Conservation (phyloP, 2,888 invertebrate species). For the Parapristionchus giblindavisi region DNA sequence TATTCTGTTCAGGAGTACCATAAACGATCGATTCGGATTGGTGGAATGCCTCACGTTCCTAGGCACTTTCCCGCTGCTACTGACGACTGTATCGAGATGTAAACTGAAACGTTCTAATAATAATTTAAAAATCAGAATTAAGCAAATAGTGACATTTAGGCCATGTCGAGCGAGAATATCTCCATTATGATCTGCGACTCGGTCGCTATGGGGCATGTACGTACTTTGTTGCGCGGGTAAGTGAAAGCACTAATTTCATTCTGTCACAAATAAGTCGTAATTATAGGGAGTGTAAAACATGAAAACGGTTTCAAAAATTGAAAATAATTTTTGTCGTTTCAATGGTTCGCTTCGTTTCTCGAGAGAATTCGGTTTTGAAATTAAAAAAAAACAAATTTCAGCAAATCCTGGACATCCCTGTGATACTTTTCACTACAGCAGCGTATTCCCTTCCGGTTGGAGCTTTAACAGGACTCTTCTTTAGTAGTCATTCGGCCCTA, state of each 20-base stretch:
- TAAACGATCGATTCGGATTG: slow-evolving; percentile 79
- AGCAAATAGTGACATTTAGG: slow-evolving; percentile 18
- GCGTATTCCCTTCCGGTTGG: slow-evolving; percentile 85
- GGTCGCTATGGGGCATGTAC: slow-evolving; percentile 18
- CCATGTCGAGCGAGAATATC: slow-evolving; percentile 36
- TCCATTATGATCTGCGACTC: slow-evolving; percentile 33
- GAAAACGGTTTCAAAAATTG: too few species aligned
- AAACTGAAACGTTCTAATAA: background rate
- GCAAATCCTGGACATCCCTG: slow-evolving; percentile 82
- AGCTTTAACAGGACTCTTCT: slow-evolving; percentile 68
- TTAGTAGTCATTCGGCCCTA: background rate
- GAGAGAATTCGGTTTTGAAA: background rate
- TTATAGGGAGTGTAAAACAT: background rate
- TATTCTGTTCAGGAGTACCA: slow-evolving; percentile 11
- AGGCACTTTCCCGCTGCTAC: slow-evolving; percentile 81
- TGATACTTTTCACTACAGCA: slow-evolving; percentile 83
- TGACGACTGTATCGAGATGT: slow-evolving; percentile 74
- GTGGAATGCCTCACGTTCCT: slow-evolving; percentile 85
- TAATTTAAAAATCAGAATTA: background rate
- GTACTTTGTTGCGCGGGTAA: slow-evolving; percentile 39
- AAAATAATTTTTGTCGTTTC: background rate
- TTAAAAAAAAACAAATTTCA: slow-evolving; percentile 70
- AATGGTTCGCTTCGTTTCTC: background rate
- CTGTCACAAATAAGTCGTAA: background rate
- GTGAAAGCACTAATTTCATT: background rate